A percentile compares a stretch with the other conserved stretches of the same genome.
These are phyloP conservation scores for Chascanopsetta lugubris DNA, from an alignment of 2,113 vertebrate genomes.

Conservation along the genomic window DNA sequence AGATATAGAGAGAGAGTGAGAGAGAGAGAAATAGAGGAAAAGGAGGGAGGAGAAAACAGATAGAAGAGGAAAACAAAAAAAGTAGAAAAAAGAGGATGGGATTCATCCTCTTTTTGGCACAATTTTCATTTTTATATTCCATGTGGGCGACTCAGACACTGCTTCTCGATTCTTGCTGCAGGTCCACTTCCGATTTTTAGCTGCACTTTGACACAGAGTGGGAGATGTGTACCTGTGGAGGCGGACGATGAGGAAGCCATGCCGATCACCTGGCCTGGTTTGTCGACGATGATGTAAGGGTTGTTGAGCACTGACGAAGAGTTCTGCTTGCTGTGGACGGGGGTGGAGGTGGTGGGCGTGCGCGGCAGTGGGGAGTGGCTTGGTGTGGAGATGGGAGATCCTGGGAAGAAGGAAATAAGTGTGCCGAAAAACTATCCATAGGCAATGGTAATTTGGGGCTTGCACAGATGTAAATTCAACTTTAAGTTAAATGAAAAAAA, in stretches of 20 bases:
- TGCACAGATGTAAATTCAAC: neutral
- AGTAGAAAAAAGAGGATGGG: neutral
- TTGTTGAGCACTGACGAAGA: constrained; percentile 87
- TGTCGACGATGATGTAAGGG: constrained; percentile 91
- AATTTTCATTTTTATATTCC: constrained; percentile 27
- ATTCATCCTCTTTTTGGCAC: constrained; percentile 16
- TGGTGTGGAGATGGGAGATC: constrained; percentile 96
- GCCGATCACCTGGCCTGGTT: constrained; percentile 88
- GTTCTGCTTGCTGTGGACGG: constrained; percentile 90
- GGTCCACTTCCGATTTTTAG: constrained; percentile 35
- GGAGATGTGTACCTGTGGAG: constrained; percentile 73
- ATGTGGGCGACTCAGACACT: constrained; percentile 44
- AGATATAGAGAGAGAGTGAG: neutral
- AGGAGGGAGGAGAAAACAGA: neutral
- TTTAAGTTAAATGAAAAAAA: neutral
- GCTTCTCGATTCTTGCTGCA: constrained; percentile 15
- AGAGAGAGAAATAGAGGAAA: neutral
- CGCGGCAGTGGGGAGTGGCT: constrained; percentile 95
- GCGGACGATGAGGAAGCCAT: constrained; percentile 81
- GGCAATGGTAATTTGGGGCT: neutral
- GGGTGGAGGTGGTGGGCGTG: constrained; percentile 89
- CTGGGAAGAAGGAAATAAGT: constrained; percentile 70
- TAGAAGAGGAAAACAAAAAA: constrained; percentile 5
- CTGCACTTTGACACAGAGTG: constrained; percentile 9
- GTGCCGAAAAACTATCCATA: neutral